These are phyloP conservation scores for Aquatica leii DNA, from an alignment of 2,888 invertebrate species.

Conservation along the genomic window DNA sequence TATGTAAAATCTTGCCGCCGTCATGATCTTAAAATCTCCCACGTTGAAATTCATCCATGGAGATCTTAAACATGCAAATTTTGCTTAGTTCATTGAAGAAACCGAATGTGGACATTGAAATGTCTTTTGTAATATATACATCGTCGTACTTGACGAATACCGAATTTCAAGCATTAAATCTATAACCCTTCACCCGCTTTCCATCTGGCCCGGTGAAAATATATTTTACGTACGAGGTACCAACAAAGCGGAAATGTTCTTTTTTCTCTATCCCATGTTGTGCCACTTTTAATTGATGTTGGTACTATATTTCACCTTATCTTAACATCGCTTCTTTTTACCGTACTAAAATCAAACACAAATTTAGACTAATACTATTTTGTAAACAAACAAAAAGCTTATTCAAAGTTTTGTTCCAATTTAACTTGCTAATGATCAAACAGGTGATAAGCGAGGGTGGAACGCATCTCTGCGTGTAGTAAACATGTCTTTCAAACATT, in stretches of 20 bases:
- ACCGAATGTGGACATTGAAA: conserved; percentile 35
- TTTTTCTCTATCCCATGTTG: conserved; percentile 4
- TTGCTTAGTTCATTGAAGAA: conserved; percentile 37
- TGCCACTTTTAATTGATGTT: conserved; percentile 12
- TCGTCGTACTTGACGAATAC: conserved; percentile 25
- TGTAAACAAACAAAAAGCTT: conserved; percentile 7
- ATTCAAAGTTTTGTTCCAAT: neutral
- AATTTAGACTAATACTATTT: conserved; percentile 6
- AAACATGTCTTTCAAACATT: too few species aligned
- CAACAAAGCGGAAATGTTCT: neutral
- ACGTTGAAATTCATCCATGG: conserved; percentile 49
- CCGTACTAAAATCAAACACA: neutral
- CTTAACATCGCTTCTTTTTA: neutral
- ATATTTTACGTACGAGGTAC: neutral
- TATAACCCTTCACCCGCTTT: conserved; percentile 20
- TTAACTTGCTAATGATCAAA: conserved; percentile 8
- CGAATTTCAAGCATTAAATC: conserved; percentile 25
- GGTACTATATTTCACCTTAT: neutral
- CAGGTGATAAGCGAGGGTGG: conserved; percentile 7
- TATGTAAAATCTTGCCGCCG: conserved; percentile 48
- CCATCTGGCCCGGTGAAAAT: conserved; percentile 22
- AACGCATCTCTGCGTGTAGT: neutral
- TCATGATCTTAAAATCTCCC: conserved; percentile 54
- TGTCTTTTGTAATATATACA: conserved; percentile 33
- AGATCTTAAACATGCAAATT: conserved; percentile 53